phyloP scores from a whole-genome alignment of 2,797 vertebrate species.

The Argentina silus region DNA sequence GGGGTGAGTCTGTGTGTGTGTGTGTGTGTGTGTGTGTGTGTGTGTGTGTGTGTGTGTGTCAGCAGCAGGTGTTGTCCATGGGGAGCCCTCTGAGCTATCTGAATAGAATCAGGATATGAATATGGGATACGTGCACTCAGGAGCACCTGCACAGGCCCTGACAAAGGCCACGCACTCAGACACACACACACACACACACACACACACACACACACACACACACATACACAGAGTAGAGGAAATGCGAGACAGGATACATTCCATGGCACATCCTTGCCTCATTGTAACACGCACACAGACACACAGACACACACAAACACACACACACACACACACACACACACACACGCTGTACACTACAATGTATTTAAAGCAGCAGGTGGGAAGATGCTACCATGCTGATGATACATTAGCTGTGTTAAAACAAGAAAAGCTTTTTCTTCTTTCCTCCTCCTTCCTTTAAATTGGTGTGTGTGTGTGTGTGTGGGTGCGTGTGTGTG shows the following conservation, averaged over 20 bases:
- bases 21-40: constrained; percentile 23
- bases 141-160: constrained; percentile 76
- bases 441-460: no score
- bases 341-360: no score
- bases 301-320: constrained; percentile 20
- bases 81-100: constrained; percentile 63
- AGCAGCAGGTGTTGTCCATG: constrained; percentile 74
- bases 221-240: constrained; percentile 61
- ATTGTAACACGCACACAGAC: constrained; percentile 43
- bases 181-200: constrained; percentile 8
- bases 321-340: not conserved
- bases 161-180: constrained; percentile 58
- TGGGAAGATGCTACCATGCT: not conserved
- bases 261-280: constrained; percentile 51
- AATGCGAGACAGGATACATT: constrained; percentile 64
- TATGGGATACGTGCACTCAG: constrained; percentile 72
- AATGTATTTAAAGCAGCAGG: not conserved
- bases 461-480: not conserved
- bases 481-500: not conserved
- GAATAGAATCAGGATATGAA: constrained; percentile 81
- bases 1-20: constrained; percentile 6
- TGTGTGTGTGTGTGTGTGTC: constrained; percentile 22
- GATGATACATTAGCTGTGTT: not conserved
- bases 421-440: not conserved
- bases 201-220: constrained; percentile 1